phyloP scores from a whole-genome alignment of 2,797 vertebrate species.

The Falco columbarius region DNA sequence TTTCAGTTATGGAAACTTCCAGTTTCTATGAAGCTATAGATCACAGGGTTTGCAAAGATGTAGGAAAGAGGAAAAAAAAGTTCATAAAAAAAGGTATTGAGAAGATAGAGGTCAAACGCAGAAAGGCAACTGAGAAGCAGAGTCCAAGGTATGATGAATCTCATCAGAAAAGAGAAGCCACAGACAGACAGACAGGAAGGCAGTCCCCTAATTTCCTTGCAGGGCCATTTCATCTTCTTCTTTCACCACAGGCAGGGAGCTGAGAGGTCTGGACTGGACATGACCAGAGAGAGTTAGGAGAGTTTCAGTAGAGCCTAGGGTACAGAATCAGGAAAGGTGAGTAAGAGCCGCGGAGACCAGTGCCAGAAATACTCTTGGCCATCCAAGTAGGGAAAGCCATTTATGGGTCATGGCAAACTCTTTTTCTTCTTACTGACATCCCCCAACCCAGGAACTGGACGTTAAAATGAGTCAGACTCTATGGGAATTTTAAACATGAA shows the following conservation, averaged over 20 bases:
- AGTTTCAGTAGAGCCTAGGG: slow-evolving; percentile 76
- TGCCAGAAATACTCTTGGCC: background rate
- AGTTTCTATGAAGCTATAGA: background rate
- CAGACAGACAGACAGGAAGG: background rate
- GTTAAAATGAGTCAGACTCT: background rate
- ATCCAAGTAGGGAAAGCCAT: background rate
- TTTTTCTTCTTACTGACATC: background rate
- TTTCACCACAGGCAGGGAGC: slow-evolving; percentile 77
- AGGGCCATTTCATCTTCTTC: slow-evolving; percentile 82
- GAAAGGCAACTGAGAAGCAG: background rate
- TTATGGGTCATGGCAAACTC: background rate
- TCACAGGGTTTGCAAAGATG: background rate
- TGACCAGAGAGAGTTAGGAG: slow-evolving; percentile 86
- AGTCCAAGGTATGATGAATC: background rate
- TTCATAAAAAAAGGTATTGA: background rate
- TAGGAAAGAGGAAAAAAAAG: background rate
- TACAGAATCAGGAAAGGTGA: slow-evolving; percentile 39
- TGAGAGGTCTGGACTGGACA: slow-evolving; percentile 75
- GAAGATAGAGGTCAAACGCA: background rate
- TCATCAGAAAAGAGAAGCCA: background rate
- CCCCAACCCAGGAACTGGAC: background rate
- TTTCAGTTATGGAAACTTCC: background rate
- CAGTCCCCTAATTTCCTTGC: slow-evolving; percentile 63
- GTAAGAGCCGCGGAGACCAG: background rate
- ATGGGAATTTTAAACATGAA: background rate